A percentile compares a stretch with the other conserved stretches of the same genome.
Conservation (phyloP, 2,797 vertebrate species). For the Phylloscopus collybita region DNA sequence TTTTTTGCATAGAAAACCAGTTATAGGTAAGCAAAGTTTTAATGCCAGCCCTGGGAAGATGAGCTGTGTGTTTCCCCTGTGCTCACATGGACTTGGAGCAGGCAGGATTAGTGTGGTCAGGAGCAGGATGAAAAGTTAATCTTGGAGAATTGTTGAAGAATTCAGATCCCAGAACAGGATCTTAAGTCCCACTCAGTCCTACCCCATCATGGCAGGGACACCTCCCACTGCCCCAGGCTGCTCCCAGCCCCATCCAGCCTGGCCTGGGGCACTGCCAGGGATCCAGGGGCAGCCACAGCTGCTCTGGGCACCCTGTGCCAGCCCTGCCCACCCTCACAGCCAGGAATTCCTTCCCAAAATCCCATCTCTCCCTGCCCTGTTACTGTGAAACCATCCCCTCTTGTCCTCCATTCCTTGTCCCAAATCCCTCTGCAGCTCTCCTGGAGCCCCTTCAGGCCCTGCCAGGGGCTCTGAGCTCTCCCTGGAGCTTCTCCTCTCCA, state of each 20-base stretch:
- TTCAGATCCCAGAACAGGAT: background rate
- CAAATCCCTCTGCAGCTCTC: background rate
- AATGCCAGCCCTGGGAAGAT: background rate
- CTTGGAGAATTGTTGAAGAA: background rate
- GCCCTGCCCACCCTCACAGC: accelerated
- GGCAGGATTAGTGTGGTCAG: background rate
- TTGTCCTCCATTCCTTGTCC: background rate
- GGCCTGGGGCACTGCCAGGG: background rate
- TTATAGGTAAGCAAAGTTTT: background rate
- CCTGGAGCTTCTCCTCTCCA: background rate
- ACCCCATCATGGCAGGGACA: background rate
- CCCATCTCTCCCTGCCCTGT: background rate
- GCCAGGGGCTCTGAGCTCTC: background rate
- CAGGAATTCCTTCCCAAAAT: background rate
- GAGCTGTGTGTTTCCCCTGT: background rate
- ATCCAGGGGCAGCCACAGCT: background rate
- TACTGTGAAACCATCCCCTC: too few relatives aligned
- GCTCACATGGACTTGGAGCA: background rate
- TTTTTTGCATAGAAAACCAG: background rate
- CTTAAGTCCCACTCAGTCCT: background rate
- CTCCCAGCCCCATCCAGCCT: accelerated
- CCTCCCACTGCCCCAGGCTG: accelerated
- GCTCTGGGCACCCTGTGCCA: background rate
- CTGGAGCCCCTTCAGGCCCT: background rate
- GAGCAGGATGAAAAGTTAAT: background rate